These are phyloP conservation scores for Eurypyga helias DNA, from an alignment of 2,113 vertebrate genomes.

Conservation along the genomic window DNA sequence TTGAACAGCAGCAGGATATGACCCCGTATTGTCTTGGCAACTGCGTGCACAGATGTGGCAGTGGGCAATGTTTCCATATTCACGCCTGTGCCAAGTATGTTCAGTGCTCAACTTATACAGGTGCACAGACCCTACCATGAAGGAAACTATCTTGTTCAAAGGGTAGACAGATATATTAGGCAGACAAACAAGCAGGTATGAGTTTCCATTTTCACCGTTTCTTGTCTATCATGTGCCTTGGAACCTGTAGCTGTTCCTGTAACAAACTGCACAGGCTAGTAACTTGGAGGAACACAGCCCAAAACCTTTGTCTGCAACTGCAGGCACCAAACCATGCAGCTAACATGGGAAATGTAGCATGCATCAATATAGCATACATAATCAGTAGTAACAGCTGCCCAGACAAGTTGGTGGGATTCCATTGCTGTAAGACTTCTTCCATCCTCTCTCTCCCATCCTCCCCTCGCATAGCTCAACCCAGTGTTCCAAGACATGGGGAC, in stretches of 20 bases:
- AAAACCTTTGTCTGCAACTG: background rate
- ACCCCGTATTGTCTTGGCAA: background rate
- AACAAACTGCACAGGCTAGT: background rate
- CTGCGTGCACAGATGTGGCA: background rate
- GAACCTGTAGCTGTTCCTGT: background rate
- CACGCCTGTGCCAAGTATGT: background rate
- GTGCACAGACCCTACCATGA: background rate
- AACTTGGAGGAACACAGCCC: slow-evolving; percentile 2
- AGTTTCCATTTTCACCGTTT: background rate
- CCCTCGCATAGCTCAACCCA: background rate
- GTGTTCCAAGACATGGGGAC: background rate
- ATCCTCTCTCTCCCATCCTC: slow-evolving; percentile 4
- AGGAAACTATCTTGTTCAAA: background rate
- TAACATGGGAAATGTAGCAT: slow-evolving; percentile 52
- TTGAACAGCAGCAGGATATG: background rate
- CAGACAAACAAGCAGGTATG: background rate
- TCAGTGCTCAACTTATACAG: background rate
- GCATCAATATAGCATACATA: slow-evolving; percentile 40
- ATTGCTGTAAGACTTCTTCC: slow-evolving; percentile 13
- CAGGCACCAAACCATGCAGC: slow-evolving; percentile 30
- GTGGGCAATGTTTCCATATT: background rate
- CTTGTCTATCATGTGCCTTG: background rate
- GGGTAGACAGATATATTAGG: background rate
- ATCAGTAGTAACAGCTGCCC: slow-evolving; percentile 61
- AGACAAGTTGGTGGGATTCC: slow-evolving; percentile 49